Percentiles rank a stretch among this genome's conserved stretches.
Evolutionary conservation across 2,797 vertebrate genomes (phyloP).

Genomic region (Bovichtus diacanthus): DNA sequence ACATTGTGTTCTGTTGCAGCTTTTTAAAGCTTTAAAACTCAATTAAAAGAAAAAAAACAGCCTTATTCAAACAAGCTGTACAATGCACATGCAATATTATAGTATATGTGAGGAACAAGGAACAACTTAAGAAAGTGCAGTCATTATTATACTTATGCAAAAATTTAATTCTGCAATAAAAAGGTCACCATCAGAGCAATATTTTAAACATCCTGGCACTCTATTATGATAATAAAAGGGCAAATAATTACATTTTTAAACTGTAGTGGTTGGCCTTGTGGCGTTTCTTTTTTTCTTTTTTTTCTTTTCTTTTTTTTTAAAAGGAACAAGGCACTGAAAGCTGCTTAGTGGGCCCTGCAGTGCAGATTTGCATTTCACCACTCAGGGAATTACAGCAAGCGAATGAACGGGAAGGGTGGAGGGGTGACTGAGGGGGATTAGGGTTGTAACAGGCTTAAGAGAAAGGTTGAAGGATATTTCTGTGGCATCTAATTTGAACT

Average conservation of each 20-base stretch:
- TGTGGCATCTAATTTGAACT: slow-evolving; percentile 82
- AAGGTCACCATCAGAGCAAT: slow-evolving; percentile 5
- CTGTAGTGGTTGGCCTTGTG: slow-evolving; percentile 53
- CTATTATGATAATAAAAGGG: slow-evolving; percentile 17
- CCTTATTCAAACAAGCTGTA: slow-evolving; percentile 16
- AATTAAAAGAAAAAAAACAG: slow-evolving; percentile 26
- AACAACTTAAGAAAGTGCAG: background rate
- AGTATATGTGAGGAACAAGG: background rate
- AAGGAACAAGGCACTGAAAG: slow-evolving; percentile 77
- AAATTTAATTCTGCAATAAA: slow-evolving; percentile 20
- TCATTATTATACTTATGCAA: slow-evolving; percentile 7
- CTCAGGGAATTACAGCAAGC: slow-evolving; percentile 80
- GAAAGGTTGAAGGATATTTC: slow-evolving; percentile 84
- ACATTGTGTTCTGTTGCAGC: background rate
- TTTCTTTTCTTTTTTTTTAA: too few species aligned
- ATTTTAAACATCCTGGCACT: slow-evolving; percentile 31
- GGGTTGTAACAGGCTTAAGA: slow-evolving; percentile 85
- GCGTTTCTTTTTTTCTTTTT: slow-evolving; percentile 64
- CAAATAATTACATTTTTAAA: slow-evolving; percentile 32
- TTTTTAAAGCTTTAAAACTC: slow-evolving; percentile 16
- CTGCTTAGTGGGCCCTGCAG: slow-evolving; percentile 81
- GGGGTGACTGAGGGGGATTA: slow-evolving; percentile 81
- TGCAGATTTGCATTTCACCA: slow-evolving; percentile 85
- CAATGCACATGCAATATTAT: background rate
- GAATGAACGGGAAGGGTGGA: slow-evolving; percentile 76